Percentiles rank a stretch among this genome's conserved stretches.
Evolutionary conservation across 2,113 vertebrate genomes (phyloP).

Genomic region (Colaptes auratus): DNA sequence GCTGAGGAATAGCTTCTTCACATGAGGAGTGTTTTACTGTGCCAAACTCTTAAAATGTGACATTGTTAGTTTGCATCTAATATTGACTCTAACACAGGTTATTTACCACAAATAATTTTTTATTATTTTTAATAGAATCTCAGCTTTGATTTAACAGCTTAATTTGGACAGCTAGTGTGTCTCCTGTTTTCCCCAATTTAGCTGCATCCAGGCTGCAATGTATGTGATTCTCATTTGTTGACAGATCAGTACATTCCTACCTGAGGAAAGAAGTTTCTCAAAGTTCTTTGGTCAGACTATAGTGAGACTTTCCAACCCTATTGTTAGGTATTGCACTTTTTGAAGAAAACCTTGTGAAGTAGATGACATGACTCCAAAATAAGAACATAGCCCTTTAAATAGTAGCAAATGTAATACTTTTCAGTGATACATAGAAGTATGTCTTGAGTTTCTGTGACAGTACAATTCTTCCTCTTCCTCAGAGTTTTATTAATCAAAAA

Average conservation of each 20-base stretch:
- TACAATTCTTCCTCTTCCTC: not conserved
- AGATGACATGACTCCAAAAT: not conserved
- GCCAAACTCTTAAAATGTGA: not conserved
- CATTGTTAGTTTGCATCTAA: not conserved
- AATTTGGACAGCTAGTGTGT: not conserved
- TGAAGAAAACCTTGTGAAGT: not conserved
- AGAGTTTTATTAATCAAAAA: conserved; percentile 95
- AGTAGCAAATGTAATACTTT: not conserved
- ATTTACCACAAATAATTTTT: not conserved
- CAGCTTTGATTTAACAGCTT: not conserved
- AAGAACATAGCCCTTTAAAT: not conserved
- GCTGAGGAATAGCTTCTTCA: not conserved
- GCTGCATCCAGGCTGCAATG: not conserved
- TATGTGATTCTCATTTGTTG: not conserved
- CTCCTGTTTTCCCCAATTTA: not conserved
- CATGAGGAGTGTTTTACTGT: not conserved
- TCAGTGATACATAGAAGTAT: not conserved
- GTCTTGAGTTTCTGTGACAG: not conserved
- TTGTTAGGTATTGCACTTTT: not conserved
- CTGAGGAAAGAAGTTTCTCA: not conserved
- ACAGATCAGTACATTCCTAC: not conserved
- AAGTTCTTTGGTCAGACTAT: not conserved
- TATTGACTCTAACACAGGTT: not conserved
- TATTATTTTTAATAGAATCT: not conserved
- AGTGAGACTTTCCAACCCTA: not conserved